Conservation (phyloP, 1,140 invertebrate genomes). For the Eulimnadia texana region DNA sequence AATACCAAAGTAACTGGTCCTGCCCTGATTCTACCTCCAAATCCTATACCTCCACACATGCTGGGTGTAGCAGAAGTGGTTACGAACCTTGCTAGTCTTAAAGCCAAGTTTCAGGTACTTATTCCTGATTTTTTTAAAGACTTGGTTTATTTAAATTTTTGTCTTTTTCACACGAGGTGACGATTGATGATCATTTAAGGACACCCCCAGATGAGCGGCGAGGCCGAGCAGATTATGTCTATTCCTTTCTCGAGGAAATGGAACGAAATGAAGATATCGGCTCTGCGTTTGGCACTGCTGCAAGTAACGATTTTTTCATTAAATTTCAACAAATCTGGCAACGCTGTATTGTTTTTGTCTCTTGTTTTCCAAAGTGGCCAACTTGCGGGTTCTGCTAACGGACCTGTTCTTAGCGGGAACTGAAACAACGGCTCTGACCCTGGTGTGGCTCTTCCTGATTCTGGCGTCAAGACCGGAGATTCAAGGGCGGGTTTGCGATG, state of each 20-base stretch:
- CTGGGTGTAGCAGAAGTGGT: not conserved
- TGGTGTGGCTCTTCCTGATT: conserved; percentile 54
- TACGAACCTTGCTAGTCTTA: not conserved
- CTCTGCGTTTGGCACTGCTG: not conserved
- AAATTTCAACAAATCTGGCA: not conserved
- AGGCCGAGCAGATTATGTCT: not conserved
- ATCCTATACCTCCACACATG: not conserved
- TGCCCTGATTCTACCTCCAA: not conserved
- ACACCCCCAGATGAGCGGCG: not conserved
- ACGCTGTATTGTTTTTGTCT: not conserved
- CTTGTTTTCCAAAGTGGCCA: conserved; percentile 11
- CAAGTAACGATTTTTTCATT: not conserved
- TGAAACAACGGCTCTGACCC: conserved; percentile 50
- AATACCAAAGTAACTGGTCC: not conserved
- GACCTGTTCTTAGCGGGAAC: conserved; percentile 26
- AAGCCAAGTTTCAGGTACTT: not conserved
- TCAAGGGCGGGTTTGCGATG: conserved; percentile 46
- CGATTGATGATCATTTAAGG: not conserved
- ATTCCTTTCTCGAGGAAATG: not conserved
- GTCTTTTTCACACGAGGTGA: not conserved
- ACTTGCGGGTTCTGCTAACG: conserved; percentile 14
- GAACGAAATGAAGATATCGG: not conserved
- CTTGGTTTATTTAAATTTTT: not conserved
- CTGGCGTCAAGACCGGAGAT: conserved; percentile 46
- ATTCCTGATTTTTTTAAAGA: no score